Evolutionary conservation across 1,140 invertebrate genomes (phyloP).

Genomic region (Samia ricini): DNA sequence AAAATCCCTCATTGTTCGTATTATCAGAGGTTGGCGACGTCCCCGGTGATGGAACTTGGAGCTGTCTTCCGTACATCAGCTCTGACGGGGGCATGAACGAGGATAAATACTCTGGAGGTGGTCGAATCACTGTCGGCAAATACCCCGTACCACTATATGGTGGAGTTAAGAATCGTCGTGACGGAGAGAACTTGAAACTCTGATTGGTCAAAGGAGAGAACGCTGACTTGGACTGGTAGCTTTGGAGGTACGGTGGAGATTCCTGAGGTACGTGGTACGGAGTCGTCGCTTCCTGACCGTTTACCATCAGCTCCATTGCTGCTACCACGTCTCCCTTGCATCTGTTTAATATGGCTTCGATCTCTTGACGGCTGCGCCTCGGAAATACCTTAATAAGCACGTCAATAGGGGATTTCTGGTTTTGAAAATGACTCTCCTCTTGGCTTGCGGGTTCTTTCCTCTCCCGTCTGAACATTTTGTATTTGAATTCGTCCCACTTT

Average conservation of each 20-base stretch:
- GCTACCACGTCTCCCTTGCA: conserved; percentile 92
- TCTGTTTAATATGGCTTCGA: conserved; percentile 88
- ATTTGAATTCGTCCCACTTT: conserved; percentile 57
- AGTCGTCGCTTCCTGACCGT: conserved; percentile 75
- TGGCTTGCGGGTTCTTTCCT: conserved; percentile 29
- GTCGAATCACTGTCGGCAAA: conserved; percentile 86
- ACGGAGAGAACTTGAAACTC: conserved; percentile 78
- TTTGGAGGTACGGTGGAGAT: conserved; percentile 63
- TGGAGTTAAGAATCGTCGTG: conserved; percentile 84
- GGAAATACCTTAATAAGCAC: conserved; percentile 86
- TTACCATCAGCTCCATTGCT: conserved; percentile 92
- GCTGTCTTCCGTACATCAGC: conserved; percentile 66
- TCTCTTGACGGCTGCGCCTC: conserved; percentile 87
- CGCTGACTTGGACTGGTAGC: conserved; percentile 79
- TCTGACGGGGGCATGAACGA: conserved; percentile 70
- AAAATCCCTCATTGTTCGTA: conserved; percentile 73
- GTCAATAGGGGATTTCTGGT: conserved; percentile 72
- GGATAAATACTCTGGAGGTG: conserved; percentile 74
- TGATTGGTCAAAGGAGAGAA: conserved; percentile 85
- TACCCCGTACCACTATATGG: conserved; percentile 90
- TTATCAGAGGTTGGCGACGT: conserved; percentile 74
- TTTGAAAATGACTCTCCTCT: conserved; percentile 43
- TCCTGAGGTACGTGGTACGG: conserved; percentile 59
- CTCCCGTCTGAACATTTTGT: conserved; percentile 55
- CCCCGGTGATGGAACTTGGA: conserved; percentile 66